Base-by-base conservation (phyloP, 2,888 invertebrate genomes). In the Seira sanloemensis region DNA sequence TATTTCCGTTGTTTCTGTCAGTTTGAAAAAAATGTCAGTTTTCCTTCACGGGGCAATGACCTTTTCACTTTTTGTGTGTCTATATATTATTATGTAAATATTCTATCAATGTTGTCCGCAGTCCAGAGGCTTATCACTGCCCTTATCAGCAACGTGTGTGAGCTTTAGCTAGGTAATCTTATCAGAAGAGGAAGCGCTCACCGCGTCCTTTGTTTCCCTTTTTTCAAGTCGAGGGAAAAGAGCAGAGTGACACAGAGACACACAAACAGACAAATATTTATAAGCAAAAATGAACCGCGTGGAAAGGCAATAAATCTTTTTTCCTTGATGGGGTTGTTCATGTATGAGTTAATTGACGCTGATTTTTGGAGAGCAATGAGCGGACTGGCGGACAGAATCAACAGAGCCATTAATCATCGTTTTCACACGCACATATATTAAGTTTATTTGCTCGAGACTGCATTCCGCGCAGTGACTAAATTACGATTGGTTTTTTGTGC, bases 341-440 rank as follows among this genome's bases (percentile, higher is more conserved):
- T 74, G n/a, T n/a, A n/a, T n/a, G n/a, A n/a, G n/a, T n/a, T n/a
- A 25, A 58, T 58, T 67, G 76, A 46, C 25, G 68, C 66, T 68
- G 54, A 73, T 16, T n/a, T n/a, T n/a, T n/a, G n/a, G 26, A 54
- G 78, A 65, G 78, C 71, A 78, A 71, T 71, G 71, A 71, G 78
- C 78, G n/a, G n/a, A n/a, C 78, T 71, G 37, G 37, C 12, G 37
- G 37, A 37, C 12, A 37, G 12, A 37, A 37, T 37, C 4, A 37
- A 37, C 12, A 37, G 12, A 37, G 37, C 37, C 37, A 37, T 37
- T 37, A 37, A 37, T 37, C 37, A 37, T 37, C 37, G 12, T 37
- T n/a, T 37, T 37, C 37, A 12, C 37, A 37, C 37, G 37, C 12
- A 37, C 12, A 37, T 37, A 37, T 37, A 7, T 37, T 37, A 37